A percentile compares a stretch with the other conserved stretches of the same genome.
Conservation (phyloP, 1,140 invertebrate genomes). For the Geopemphigus sp. region DNA sequence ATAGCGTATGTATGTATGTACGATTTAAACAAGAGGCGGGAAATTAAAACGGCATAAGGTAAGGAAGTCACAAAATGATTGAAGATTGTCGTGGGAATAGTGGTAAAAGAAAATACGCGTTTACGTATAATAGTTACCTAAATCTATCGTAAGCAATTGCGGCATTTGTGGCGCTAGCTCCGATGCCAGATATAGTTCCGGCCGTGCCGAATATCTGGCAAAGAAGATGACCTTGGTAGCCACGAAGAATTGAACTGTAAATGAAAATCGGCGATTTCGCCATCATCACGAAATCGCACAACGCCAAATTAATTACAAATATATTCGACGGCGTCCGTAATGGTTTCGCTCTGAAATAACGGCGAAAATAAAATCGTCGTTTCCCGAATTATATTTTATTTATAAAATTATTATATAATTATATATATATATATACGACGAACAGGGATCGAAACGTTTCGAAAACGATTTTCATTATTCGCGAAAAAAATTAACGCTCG, state of each 20-base stretch:
- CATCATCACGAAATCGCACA: constrained; percentile 87
- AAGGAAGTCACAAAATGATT: not conserved
- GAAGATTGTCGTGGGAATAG: not conserved
- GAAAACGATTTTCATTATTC: too few relatives aligned
- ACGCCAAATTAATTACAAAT: constrained; percentile 81
- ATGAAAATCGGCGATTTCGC: constrained; percentile 82
- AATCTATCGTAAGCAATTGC: constrained; percentile 74
- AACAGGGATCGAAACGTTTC: too few relatives aligned
- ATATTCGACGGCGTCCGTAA: constrained; percentile 86
- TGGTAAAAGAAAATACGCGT: not conserved
- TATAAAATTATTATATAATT: too few relatives aligned
- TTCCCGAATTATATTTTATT: too few relatives aligned
- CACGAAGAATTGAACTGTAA: constrained; percentile 77
- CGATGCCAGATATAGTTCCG: constrained; percentile 76
- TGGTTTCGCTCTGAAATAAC: constrained; percentile 67
- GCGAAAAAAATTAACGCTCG: too few relatives aligned
- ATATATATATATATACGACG: too few relatives aligned
- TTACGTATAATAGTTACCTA: constrained; percentile 55
- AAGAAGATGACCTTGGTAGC: constrained; percentile 68
- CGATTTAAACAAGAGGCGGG: too few relatives aligned
- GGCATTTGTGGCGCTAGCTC: constrained; percentile 75
- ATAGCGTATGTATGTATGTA: too few relatives aligned
- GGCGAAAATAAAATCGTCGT: too few relatives aligned
- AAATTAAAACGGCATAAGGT: not conserved
- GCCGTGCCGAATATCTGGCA: constrained; percentile 77